Base-by-base conservation (phyloP, 2,113 vertebrate genomes). In the Synodontis membranacea region DNA sequence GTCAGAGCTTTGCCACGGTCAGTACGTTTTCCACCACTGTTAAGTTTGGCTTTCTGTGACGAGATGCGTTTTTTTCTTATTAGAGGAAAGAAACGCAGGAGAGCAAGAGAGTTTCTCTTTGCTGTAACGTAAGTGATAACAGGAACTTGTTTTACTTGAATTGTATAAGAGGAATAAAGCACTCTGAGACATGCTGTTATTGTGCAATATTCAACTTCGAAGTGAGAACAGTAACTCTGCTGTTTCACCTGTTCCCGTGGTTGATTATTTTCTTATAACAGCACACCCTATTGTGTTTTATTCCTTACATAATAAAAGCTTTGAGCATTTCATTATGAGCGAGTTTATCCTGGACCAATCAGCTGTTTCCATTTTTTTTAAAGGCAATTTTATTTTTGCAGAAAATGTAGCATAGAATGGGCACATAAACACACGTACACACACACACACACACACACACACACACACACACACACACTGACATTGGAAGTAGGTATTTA, bases 401-500 rank as follows among this genome's bases (percentile, higher is more conserved):
- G 3, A 5, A 60, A 80, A 60, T 58, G 23, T 60, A 19, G 23
- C 37, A 82, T 31, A 5, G 23, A 62, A 31, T 28, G 62, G 0
- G 46, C 34, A 74, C 37, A 62, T n/a, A n/a, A n/a, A n/a, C 80
- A 72, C 21, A 42, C 8, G 21, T 5, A 7, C 23, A n/a, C n/a
- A n/a, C 25, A 72, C 37, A 46, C 72, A 46, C 25, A 15, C 25
- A 80, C 62, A 84, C 39, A 34, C 37, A 44, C 48, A 80, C 68
- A 86, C 75, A 81, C 85, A 54, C 85, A 58, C 80, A 70, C 46
- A 86, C 88, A 88, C 23, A 48, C 42, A 84, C 58, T 90, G 89
- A 86, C 85, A 44, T 25, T 91, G 92, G 89, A 93, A 94, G 92
- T 88, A 84, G 89, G 91, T 31, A 87, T 93, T 94, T 94, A 96